Conservation (phyloP, 2,888 invertebrate species). For the Alloplasta piceator region DNA sequence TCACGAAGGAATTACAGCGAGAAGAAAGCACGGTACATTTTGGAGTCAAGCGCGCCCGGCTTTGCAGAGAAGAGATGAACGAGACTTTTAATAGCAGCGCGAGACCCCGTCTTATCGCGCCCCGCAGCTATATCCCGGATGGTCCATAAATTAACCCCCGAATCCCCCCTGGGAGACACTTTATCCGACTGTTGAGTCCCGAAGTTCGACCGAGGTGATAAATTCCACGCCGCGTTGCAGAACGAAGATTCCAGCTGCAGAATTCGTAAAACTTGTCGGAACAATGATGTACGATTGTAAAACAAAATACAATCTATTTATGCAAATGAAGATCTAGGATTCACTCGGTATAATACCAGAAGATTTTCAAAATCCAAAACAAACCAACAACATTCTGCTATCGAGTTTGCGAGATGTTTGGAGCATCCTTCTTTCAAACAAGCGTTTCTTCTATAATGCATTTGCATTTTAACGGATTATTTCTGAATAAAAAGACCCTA, state of each 20-base stretch:
- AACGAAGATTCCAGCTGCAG: constrained; percentile 30
- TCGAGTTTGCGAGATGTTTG: too few relatives aligned
- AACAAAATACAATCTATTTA: constrained; percentile 26
- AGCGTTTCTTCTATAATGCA: too few relatives aligned
- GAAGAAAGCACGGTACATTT: constrained; percentile 20
- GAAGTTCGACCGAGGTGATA: constrained; percentile 57
- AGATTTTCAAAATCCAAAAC: too few relatives aligned
- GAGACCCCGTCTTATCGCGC: constrained; percentile 53
- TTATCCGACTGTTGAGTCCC: constrained; percentile 60
- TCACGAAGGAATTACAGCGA: not conserved
- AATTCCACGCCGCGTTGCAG: constrained; percentile 30
- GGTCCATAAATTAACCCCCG: constrained; percentile 60
- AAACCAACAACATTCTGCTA: too few relatives aligned
- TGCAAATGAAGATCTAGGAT: too few relatives aligned
- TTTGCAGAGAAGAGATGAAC: constrained; percentile 42
- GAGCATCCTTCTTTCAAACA: too few relatives aligned
- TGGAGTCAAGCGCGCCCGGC: constrained; percentile 19
- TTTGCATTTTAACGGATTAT: not conserved
- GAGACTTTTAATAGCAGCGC: constrained; percentile 58
- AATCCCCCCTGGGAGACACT: constrained; percentile 21
- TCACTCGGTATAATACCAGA: too few relatives aligned
- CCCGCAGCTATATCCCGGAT: constrained; percentile 44
- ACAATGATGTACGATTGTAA: constrained; percentile 17
- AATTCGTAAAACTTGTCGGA: constrained; percentile 28
- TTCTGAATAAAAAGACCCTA: not conserved